Evolutionary conservation across 2,888 invertebrate species (phyloP).

Genomic region (Brachypterus glaber): DNA sequence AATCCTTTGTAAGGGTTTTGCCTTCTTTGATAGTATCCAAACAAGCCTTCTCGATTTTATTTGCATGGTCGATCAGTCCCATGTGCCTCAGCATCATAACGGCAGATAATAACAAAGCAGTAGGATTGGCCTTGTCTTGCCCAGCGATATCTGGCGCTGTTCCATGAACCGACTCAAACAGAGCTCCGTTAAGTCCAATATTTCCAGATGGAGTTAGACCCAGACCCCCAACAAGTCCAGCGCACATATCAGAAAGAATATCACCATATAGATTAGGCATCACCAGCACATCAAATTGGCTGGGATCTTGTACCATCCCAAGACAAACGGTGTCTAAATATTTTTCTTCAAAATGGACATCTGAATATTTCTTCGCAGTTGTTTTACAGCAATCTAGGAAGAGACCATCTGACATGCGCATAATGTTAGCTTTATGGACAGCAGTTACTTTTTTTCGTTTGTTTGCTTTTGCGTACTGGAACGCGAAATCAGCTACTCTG

Average conservation of each 20-base stretch:
- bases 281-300: conserved; percentile 93
- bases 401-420: conserved; percentile 99
- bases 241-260: conserved; percentile 98
- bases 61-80: conserved; percentile 68
- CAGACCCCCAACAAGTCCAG: conserved; percentile 94
- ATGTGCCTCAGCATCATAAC: conserved; percentile 99
- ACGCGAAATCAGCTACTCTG: conserved; percentile 96
- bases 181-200: conserved; percentile 93
- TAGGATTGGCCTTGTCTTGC: conserved; percentile 97
- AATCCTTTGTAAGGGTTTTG: conserved; percentile 83
- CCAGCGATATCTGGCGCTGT: conserved; percentile 98
- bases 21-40: conserved; percentile 80
- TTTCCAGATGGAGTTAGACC: conserved; percentile 98
- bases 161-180: conserved; percentile 98
- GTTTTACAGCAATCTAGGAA: conserved; percentile 95
- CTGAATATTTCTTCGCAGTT: conserved; percentile 82
- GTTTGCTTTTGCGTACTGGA: conserved; percentile 89
- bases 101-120: conserved; percentile 89
- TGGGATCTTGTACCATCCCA: conserved; percentile 97
- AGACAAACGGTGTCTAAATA: conserved; percentile 98
- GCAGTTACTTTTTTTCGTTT: conserved; percentile 90
- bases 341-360: conserved; percentile 92
- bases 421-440: conserved; percentile 98
- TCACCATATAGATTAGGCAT: conserved; percentile 99
- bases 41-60: conserved; percentile 73